These are phyloP conservation scores for Herminia tarsipennalis DNA, from an alignment of 2,888 invertebrate species.

Conservation along the genomic window DNA sequence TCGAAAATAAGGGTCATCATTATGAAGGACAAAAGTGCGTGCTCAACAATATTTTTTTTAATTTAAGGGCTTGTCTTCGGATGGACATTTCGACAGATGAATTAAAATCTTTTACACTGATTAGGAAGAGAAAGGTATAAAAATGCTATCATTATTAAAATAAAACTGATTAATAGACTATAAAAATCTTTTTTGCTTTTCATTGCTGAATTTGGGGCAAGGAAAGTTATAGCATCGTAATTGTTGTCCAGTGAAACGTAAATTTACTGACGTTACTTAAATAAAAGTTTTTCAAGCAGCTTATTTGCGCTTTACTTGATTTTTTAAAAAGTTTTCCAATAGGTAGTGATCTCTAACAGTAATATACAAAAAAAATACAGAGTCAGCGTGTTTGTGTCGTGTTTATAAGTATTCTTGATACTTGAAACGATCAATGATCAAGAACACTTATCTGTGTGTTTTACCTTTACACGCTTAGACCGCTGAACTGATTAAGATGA, in stretches of 20 bases:
- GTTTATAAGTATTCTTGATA: neutral
- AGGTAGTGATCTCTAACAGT: too few species aligned
- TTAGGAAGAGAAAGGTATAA: neutral
- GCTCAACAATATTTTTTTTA: slow-evolving; percentile 28
- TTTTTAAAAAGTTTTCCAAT: too few species aligned
- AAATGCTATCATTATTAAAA: neutral
- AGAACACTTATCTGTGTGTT: neutral
- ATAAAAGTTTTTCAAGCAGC: too few species aligned
- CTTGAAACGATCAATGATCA: neutral
- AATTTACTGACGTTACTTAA: too few species aligned
- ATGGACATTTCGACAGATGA: slow-evolving; percentile 21
- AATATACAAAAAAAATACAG: too few species aligned
- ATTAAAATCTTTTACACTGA: slow-evolving; percentile 24
- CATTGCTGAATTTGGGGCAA: neutral
- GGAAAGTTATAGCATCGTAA: too few species aligned
- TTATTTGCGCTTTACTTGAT: too few species aligned
- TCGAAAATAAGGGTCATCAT: slow-evolving; percentile 30
- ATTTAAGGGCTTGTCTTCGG: slow-evolving; percentile 13
- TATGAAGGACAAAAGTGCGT: slow-evolving; percentile 23
- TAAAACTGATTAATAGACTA: neutral
- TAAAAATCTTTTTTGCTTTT: neutral
- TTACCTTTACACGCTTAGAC: too few species aligned
- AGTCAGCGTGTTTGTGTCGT: too few species aligned
- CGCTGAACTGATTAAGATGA: too few species aligned
- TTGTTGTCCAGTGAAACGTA: too few species aligned